phyloP scores from a whole-genome alignment of 2,888 invertebrate species.

The Tanytarsus gracilentus region DNA sequence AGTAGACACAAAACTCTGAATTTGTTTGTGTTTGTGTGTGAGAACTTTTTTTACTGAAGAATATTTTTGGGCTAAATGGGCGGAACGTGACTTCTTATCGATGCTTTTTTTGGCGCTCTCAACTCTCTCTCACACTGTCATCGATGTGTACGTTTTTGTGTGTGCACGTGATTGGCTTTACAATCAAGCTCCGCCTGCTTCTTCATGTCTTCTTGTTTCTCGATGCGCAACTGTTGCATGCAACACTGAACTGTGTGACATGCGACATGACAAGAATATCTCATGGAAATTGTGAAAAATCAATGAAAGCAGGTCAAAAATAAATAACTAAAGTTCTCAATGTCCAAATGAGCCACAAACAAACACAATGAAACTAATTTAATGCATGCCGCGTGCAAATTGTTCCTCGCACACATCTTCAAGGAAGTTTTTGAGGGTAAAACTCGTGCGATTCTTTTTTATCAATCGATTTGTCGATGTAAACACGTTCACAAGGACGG shows the following conservation, averaged over 20 bases:
- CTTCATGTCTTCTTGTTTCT: conserved; percentile 30
- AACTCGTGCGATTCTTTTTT: neutral
- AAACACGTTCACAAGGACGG: conserved; percentile 31
- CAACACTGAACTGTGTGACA: neutral
- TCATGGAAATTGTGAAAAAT: conserved; percentile 17
- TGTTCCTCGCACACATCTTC: neutral
- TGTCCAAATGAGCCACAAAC: neutral
- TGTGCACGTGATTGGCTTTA: conserved; percentile 32
- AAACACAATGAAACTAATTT: neutral
- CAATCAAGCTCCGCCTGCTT: conserved; percentile 33
- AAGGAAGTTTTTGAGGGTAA: conserved; percentile 4
- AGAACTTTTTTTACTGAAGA: neutral
- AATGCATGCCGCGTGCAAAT: conserved; percentile 2
- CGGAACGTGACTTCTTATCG: conserved; percentile 27
- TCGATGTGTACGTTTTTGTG: conserved; percentile 29
- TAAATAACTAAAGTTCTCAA: neutral
- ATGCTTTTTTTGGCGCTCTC: conserved; percentile 6
- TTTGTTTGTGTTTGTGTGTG: neutral
- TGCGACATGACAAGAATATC: conserved; percentile 23
- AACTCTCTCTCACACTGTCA: conserved; percentile 2
- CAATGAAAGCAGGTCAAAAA: conserved; percentile 18
- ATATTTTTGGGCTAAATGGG: conserved; percentile 21
- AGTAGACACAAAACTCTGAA: neutral
- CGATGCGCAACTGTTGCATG: neutral
- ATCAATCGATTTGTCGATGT: conserved; percentile 25